Evolutionary conservation across 2,797 vertebrate species (phyloP).

Genomic region (Lutjanus argentimaculatus): DNA sequence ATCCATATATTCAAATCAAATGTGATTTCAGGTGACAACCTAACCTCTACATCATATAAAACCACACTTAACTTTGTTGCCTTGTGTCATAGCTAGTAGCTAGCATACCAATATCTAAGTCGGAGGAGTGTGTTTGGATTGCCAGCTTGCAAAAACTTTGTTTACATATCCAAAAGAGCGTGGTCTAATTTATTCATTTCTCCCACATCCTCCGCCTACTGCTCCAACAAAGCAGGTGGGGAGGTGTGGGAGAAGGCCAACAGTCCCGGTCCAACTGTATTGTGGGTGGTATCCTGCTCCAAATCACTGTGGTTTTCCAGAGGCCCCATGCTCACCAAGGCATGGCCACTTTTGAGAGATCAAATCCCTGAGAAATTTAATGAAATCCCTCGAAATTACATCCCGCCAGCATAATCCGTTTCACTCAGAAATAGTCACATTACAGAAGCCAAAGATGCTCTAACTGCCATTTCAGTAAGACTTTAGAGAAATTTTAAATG

Average conservation of each 20-base stretch:
- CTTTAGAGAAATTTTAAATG: neutral
- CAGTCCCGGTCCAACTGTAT: conserved; percentile 4
- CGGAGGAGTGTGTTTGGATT: conserved; percentile 17
- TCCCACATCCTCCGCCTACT: conserved; percentile 49
- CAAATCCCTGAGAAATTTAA: neutral
- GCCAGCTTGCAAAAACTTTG: conserved; percentile 24
- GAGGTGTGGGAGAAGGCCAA: conserved; percentile 49
- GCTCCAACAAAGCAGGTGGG: conserved; percentile 42
- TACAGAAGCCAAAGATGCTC: conserved; percentile 5
- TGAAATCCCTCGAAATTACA: conserved; percentile 6
- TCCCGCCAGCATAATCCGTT: neutral
- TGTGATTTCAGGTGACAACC: neutral
- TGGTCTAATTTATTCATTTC: conserved; percentile 51
- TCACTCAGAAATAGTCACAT: neutral
- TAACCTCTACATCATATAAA: neutral
- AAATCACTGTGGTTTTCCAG: conserved; percentile 22
- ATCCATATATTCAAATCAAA: conserved; percentile 1
- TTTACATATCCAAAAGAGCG: conserved; percentile 43
- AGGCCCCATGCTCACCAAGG: conserved; percentile 2
- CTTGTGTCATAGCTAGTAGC: neutral
- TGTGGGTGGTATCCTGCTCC: conserved; percentile 40
- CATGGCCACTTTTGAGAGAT: conserved; percentile 1
- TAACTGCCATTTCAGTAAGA: neutral
- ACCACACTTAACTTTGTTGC: neutral
- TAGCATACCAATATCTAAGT: neutral